Evolutionary conservation across 2,113 vertebrate species (phyloP).

Genomic region (Nannospalax galili): DNA sequence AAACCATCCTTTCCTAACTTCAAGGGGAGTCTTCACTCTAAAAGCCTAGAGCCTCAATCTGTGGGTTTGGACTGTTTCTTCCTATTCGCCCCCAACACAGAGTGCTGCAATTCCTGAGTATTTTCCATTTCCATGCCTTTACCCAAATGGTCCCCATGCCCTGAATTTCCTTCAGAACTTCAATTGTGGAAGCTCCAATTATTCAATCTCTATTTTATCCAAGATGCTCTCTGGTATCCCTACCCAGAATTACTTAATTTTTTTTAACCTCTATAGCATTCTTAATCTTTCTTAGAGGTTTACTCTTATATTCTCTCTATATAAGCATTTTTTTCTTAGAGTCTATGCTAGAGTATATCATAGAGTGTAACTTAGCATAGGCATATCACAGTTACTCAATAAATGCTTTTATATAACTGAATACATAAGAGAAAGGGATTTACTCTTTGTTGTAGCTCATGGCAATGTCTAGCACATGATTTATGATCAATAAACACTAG

Average conservation of each 20-base stretch:
- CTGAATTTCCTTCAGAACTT: background rate
- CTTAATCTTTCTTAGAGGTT: background rate
- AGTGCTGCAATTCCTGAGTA: background rate
- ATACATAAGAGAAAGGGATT: background rate
- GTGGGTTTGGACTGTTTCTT: background rate
- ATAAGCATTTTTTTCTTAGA: background rate
- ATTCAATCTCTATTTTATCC: background rate
- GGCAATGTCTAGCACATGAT: background rate
- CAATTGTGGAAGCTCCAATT: background rate
- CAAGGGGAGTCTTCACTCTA: background rate
- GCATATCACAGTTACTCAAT: background rate
- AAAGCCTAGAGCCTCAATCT: background rate
- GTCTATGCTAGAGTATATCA: background rate
- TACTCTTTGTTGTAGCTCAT: background rate
- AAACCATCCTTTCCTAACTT: conserved; percentile 13
- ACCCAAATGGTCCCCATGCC: background rate
- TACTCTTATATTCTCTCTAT: background rate
- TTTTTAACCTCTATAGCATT: background rate
- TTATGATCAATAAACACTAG: background rate
- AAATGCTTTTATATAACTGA: background rate
- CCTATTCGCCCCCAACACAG: background rate
- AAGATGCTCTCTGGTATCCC: background rate
- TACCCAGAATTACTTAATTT: background rate
- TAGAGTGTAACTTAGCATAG: background rate
- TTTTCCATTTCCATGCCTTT: background rate